Evolutionary conservation across 1,140 invertebrate species (phyloP).

Genomic region (Pristionchus pacificus): DNA sequence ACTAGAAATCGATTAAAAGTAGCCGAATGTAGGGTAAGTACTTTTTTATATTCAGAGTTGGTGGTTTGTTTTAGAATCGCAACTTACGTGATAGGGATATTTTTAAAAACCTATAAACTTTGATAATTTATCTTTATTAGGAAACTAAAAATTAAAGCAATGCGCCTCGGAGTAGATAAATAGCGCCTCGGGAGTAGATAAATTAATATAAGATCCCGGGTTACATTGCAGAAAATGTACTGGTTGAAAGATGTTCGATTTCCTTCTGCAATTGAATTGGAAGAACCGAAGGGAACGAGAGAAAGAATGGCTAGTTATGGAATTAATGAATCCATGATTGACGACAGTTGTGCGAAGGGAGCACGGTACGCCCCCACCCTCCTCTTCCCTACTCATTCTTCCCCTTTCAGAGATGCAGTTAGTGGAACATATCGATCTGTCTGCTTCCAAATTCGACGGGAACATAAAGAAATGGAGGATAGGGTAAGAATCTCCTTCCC

Average conservation of each 20-base stretch:
- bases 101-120: not conserved
- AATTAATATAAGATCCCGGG: too few species aligned
- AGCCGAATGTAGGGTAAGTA: constrained; percentile 42
- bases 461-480: too few species aligned
- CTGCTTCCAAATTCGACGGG: too few species aligned
- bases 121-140: not conserved
- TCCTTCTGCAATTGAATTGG: not conserved
- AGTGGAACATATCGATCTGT: too few species aligned
- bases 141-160: too few species aligned
- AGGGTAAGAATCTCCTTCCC: too few species aligned
- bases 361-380: not conserved
- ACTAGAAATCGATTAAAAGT: constrained; percentile 35
- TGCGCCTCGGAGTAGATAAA: too few species aligned
- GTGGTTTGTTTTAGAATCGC: not conserved
- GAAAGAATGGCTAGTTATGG: too few species aligned
- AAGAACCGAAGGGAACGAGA: too few species aligned
- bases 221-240: not conserved
- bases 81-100: not conserved
- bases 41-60: constrained; percentile 12
- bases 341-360: not conserved
- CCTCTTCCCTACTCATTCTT: too few species aligned
- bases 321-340: not conserved
- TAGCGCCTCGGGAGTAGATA: too few species aligned
- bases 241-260: not conserved
- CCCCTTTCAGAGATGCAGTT: too few species aligned